A percentile compares a stretch with the other conserved stretches of the same genome.
Conservation (phyloP, 2,113 vertebrate genomes). For the Laticauda laticaudata region DNA sequence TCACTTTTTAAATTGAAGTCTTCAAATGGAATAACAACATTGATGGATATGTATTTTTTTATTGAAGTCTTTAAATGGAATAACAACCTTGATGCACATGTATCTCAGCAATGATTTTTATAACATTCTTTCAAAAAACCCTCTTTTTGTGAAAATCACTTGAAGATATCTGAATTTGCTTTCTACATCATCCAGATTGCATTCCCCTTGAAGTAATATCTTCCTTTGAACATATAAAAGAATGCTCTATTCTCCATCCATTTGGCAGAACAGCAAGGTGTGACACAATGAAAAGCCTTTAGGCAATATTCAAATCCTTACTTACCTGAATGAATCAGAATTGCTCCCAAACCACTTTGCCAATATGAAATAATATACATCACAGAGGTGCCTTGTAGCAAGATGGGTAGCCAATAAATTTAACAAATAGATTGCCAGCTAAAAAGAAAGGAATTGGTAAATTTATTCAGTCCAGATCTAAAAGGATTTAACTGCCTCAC, state of each 20-base stretch:
- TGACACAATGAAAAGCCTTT: background rate
- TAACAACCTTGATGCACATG: background rate
- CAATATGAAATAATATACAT: background rate
- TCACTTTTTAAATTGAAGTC: background rate
- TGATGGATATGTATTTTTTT: background rate
- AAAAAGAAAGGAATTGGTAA: background rate
- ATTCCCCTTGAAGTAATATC: background rate
- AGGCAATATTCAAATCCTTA: background rate
- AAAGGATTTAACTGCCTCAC: background rate
- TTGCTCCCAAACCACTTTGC: background rate
- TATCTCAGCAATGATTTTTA: background rate
- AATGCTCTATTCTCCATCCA: background rate
- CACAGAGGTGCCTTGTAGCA: background rate
- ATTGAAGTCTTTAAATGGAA: background rate
- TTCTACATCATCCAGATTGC: background rate
- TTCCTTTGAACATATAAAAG: background rate
- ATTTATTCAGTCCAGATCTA: background rate
- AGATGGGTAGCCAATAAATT: background rate
- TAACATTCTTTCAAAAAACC: background rate
- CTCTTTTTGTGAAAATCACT: background rate
- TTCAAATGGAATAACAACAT: background rate
- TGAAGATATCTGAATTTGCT: background rate
- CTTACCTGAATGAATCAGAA: background rate
- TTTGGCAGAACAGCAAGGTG: background rate
- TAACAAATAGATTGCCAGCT: background rate